These are phyloP conservation scores for Octopus bimaculoides DNA, from an alignment of 1,140 invertebrate species.

Conservation along the genomic window DNA sequence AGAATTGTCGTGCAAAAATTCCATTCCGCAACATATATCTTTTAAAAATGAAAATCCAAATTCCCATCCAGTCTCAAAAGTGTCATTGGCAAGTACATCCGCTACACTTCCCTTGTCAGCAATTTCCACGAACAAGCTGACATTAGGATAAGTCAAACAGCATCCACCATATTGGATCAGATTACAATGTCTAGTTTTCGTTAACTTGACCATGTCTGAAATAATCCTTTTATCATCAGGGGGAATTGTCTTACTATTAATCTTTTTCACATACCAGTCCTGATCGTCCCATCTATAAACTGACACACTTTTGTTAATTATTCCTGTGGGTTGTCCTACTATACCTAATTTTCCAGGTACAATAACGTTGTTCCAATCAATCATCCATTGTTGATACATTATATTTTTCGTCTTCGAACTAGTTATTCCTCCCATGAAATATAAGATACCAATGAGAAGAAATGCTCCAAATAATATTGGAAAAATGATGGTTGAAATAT, in stretches of 20 bases:
- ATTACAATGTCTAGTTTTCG: neutral
- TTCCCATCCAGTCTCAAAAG: constrained; percentile 29
- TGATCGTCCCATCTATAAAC: neutral
- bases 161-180: neutral
- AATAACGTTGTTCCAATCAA: too few relatives aligned
- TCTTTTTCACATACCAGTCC: neutral
- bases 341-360: too few relatives aligned
- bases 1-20: constrained; percentile 81
- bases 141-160: neutral
- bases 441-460: neutral
- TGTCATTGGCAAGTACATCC: constrained; percentile 26
- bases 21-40: constrained; percentile 69
- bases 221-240: neutral
- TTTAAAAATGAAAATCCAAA: constrained; percentile 44
- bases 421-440: too few relatives aligned
- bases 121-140: neutral
- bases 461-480: neutral
- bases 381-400: too few relatives aligned
- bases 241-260: neutral
- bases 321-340: too few relatives aligned
- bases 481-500: neutral
- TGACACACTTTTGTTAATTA: too few relatives aligned
- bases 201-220: neutral
- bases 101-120: constrained; percentile 27
- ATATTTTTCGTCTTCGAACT: too few relatives aligned